Base-by-base conservation (phyloP, 2,797 vertebrate species). In the Brachymystax lenok region DNA sequence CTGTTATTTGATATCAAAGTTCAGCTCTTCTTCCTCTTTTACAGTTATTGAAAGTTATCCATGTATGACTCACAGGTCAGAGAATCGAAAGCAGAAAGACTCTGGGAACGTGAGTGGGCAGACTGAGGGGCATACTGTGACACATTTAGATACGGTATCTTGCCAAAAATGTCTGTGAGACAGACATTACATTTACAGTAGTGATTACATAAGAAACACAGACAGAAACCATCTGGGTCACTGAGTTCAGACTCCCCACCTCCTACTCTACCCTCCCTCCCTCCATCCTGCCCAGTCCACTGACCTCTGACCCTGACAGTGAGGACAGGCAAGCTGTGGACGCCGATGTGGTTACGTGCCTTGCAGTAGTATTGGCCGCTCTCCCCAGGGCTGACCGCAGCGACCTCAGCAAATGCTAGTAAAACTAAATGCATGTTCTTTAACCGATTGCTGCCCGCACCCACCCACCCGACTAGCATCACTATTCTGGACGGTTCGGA, bases 291-390 rank as follows among this genome's bases (percentile, higher is more conserved):
- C 59, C 59, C 24, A 50, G 51, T 4, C 56, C 33, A 69, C 84
- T 21, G 76, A 95, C 94, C 94, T 94, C 92, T 88, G 80, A 95
- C 94, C 80, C 90, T 85, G 4, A 95, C 91, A 0, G 93, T 95
- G 74, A 95, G 92, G 68, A 95, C 87, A 4, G 94, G 93, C 52
- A 94, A 95, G 85, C 88, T 94, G 85, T 94, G 91, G n/a, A 85
- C 79, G 69, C 94, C 93, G 10, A 95, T 92, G 64, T 88, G 90
- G 73, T 95, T 95, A 71, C 91, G 90, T 78, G 94, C 94, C 85
- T 94, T 87, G 54, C 94, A 95, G 90, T 94, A 95, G 87, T 95
- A 95, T 90, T 91, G 92, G 3, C 95, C 94, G 8, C 93, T 94
- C 77, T 93, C 93, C 77, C 90, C 87, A 0, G 92, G 84, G 68